Base-by-base conservation (phyloP, 2,113 vertebrate genomes). In the Pycnonotus jocosus region DNA sequence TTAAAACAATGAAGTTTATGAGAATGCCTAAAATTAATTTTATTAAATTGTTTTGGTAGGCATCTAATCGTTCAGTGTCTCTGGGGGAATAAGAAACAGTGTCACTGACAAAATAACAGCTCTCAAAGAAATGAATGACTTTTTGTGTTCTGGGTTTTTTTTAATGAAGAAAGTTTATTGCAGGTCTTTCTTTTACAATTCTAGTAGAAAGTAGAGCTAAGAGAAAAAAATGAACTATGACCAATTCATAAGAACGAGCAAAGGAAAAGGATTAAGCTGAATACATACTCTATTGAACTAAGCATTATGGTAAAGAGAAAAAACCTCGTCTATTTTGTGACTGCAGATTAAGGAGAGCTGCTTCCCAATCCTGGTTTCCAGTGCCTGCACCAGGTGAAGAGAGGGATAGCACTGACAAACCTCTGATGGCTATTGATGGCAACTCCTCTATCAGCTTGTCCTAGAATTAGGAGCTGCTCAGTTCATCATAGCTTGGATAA, bases 151-250 rank as follows among this genome's bases (percentile, higher is more conserved):
- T 56, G 25, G 7, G 1, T 25, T 47, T 58, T 3, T 95, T 97
- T 94, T 61, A 91, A 90, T 97, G 97, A 97, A 97, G 95, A 97
- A 95, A 98, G 93, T 98, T 98, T 97, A 98, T 98, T 98, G 97
- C 95, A 97, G 97, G 71, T 97, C 92, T 92, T 31, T 88, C 66
- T 95, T 93, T 95, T 96, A 95, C 96, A 98, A 91, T 97, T 97
- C 97, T 89, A 96, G 96, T 98, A 97, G 95, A 98, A 98, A 98
- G 97, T 97, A 96, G 90, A 96, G 80, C 94, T 97, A 96, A 96
- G 96, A 96, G 89, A 94, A 93, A 97, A 97, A 97, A 97, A 97
- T 86, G 53, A 96, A 30, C 89, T 92, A 96, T 90, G 90, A 93
- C 68, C 70, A 51, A 84, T 69, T 90, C 3, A 13, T 95, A 94